These are phyloP conservation scores for Spodoptera exigua DNA, from an alignment of 2,888 invertebrate genomes.

Conservation along the genomic window DNA sequence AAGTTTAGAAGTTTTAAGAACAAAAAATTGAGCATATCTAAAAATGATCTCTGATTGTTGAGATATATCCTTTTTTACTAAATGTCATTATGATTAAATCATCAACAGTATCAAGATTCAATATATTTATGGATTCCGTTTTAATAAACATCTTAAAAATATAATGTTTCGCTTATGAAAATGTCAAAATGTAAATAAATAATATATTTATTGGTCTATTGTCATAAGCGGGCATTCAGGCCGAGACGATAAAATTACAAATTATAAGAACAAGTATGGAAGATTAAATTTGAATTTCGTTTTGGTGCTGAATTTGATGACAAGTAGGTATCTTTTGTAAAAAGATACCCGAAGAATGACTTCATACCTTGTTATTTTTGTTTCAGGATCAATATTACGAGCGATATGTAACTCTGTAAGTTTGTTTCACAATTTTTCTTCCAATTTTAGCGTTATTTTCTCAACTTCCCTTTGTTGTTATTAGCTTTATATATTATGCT, in stretches of 20 bases:
- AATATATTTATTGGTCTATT: conserved; percentile 8
- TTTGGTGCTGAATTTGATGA: conserved; percentile 4
- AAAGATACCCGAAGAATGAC: too few species aligned
- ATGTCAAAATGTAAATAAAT: conserved; percentile 31
- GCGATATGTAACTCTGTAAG: conserved; percentile 84
- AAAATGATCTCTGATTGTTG: conserved; percentile 18
- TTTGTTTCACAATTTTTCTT: not conserved
- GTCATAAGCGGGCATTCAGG: conserved; percentile 10
- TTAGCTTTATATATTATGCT: too few species aligned
- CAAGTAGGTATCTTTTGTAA: too few species aligned
- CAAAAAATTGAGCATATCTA: conserved; percentile 19
- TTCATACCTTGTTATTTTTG: conserved; percentile 42
- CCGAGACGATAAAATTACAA: conserved; percentile 7
- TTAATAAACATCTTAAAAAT: not conserved
- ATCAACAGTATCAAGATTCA: not conserved
- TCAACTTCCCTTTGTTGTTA: not conserved
- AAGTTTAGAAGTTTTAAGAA: conserved; percentile 10
- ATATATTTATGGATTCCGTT: conserved; percentile 9
- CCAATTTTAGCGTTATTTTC: not conserved
- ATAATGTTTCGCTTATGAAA: not conserved
- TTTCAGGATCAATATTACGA: conserved; percentile 87
- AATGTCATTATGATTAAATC: conserved; percentile 4
- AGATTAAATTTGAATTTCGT: conserved; percentile 14
- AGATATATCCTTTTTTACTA: conserved; percentile 5
- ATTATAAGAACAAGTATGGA: conserved; percentile 10